Evolutionary conservation across 1,140 invertebrate species (phyloP).

Genomic region (Drosophila ambigua): DNA sequence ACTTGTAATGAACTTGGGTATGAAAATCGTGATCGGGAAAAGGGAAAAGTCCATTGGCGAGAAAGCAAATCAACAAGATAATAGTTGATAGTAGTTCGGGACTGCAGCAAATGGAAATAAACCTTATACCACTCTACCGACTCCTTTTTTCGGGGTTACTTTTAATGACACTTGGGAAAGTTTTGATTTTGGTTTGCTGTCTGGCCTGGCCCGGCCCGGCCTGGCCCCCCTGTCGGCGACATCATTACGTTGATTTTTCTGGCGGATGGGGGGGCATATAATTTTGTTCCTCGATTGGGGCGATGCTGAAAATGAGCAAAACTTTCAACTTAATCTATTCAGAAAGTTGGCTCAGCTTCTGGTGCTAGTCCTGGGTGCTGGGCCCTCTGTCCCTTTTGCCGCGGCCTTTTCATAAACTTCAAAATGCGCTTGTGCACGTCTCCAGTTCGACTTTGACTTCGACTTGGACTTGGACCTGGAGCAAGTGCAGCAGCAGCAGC

Average conservation of each 20-base stretch:
- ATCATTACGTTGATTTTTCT: slow-evolving; percentile 75
- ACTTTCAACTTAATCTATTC: slow-evolving; percentile 82
- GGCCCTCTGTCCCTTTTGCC: slow-evolving; percentile 5
- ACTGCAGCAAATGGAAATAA: slow-evolving; percentile 45
- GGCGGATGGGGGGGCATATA: slow-evolving; percentile 24
- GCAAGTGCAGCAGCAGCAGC: neutral
- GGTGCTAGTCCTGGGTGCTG: slow-evolving; percentile 20
- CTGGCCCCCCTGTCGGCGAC: slow-evolving; percentile 47
- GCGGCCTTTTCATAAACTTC: slow-evolving; percentile 74
- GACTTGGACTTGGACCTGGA: slow-evolving; percentile 13
- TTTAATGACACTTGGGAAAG: slow-evolving; percentile 81
- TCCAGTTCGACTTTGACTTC: slow-evolving; percentile 33
- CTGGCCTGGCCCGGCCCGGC: slow-evolving; percentile 5
- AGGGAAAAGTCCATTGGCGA: slow-evolving; percentile 7
- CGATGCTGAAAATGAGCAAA: slow-evolving; percentile 81
- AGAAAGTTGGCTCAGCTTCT: slow-evolving; percentile 68
- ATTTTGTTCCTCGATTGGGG: slow-evolving; percentile 61
- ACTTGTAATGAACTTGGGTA: slow-evolving; percentile 26
- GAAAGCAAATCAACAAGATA: slow-evolving; percentile 65
- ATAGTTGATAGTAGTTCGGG: slow-evolving; percentile 52
- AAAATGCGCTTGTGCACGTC: slow-evolving; percentile 80
- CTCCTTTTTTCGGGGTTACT: slow-evolving; percentile 54
- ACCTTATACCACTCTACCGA: slow-evolving; percentile 34
- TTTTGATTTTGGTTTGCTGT: slow-evolving; percentile 71
- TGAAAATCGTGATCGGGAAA: slow-evolving; percentile 4